A percentile compares a stretch with the other conserved stretches of the same genome.
phyloP scores from a whole-genome alignment of 2,888 invertebrate genomes.

The Leistus spinibarbis region DNA sequence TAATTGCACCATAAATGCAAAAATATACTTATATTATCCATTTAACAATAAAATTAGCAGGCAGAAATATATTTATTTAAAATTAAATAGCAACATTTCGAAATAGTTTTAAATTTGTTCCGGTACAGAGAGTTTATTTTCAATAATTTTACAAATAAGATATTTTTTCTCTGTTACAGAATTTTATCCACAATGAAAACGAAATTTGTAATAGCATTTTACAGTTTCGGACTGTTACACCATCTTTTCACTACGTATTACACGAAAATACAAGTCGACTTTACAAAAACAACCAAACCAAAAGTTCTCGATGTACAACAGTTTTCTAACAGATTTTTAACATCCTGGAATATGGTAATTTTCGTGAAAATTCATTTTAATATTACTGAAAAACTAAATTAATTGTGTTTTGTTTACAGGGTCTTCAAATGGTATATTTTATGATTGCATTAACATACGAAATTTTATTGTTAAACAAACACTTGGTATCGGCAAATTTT shows the following conservation, averaged over 20 bases:
- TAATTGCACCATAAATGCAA: no score
- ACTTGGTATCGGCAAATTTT: slow-evolving; percentile 7
- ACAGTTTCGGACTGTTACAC: slow-evolving; percentile 16
- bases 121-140: no score
- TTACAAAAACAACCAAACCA: slow-evolving; percentile 26
- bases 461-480: slow-evolving; percentile 25
- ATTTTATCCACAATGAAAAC: slow-evolving; percentile 19
- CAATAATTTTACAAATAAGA: no score
- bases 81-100: no score
- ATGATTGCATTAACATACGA: slow-evolving; percentile 28
- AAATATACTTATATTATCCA: no score
- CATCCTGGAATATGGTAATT: slow-evolving; percentile 43
- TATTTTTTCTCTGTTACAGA: not conserved
- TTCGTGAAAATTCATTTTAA: slow-evolving; percentile 10
- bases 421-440: slow-evolving; percentile 39
- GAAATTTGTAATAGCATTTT: slow-evolving; percentile 15
- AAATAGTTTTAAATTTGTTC: no score
- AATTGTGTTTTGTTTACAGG: slow-evolving; percentile 27
- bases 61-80: no score
- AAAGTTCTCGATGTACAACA: slow-evolving; percentile 40
- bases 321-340: slow-evolving; percentile 41
- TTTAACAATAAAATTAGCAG: no score
- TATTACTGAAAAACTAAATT: slow-evolving; percentile 38
- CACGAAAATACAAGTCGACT: slow-evolving; percentile 2
- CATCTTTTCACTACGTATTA: slow-evolving; percentile 23